phyloP scores from a whole-genome alignment of 2,797 vertebrate genomes.

The Molossus alvarezi region DNA sequence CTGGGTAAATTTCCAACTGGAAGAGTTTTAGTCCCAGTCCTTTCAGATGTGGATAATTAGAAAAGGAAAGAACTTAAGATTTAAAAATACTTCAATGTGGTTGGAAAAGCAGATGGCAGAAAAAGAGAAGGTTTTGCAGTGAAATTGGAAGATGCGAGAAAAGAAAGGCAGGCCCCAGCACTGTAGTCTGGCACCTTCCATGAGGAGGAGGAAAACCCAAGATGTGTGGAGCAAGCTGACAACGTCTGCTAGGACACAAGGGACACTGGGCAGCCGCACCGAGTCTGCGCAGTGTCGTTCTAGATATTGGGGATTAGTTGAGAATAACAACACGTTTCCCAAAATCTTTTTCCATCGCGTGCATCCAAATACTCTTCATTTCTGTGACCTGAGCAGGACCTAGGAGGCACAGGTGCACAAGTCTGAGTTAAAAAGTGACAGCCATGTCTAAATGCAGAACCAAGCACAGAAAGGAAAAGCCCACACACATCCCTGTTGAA shows the following conservation, averaged over 20 bases:
- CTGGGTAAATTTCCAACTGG: constrained; percentile 11
- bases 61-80: constrained; percentile 47
- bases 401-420: neutral
- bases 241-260: constrained; percentile 5
- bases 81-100: constrained; percentile 4
- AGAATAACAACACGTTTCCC: constrained; percentile 36
- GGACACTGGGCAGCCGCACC: neutral
- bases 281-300: neutral
- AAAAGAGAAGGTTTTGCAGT: constrained; percentile 39
- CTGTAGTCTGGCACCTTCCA: neutral
- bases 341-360: neutral
- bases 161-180: constrained; percentile 31
- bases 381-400: constrained; percentile 31
- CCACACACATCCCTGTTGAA: neutral
- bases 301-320: neutral
- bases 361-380: constrained; percentile 43
- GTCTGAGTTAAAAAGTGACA: constrained; percentile 30
- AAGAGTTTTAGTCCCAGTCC: constrained; percentile 2
- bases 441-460: neutral
- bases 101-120: constrained; percentile 62
- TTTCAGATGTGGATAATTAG: constrained; percentile 56
- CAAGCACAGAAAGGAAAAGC: neutral
- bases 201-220: neutral
- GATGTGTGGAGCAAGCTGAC: neutral
- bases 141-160: constrained; percentile 51